Conservation (phyloP, 1,140 invertebrate species). For the Gonatopus flavifemur region DNA sequence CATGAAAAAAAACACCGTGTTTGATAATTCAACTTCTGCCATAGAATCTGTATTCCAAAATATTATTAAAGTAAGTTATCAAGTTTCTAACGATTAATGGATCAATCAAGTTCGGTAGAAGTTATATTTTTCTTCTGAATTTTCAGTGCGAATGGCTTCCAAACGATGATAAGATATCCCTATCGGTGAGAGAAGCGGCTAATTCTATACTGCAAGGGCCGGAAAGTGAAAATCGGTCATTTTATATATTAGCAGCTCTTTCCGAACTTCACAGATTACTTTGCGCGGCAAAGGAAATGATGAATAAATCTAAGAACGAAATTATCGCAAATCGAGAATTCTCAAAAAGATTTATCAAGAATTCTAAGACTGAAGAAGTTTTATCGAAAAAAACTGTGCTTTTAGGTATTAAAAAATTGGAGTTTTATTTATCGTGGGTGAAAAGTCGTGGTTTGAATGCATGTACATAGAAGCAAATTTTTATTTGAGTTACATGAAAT, state of each 20-base stretch:
- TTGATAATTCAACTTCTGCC: constrained; percentile 62
- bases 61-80: constrained; percentile 58
- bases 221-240: constrained; percentile 45
- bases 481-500: too few relatives aligned
- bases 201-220: constrained; percentile 57
- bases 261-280: constrained; percentile 65
- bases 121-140: constrained; percentile 19
- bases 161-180: constrained; percentile 45
- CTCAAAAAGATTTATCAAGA: constrained; percentile 60
- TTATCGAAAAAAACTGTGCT: constrained; percentile 62
- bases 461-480: not conserved
- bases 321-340: constrained; percentile 48
- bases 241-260: constrained; percentile 60
- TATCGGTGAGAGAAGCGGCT: constrained; percentile 48
- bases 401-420: constrained; percentile 66
- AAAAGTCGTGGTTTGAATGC: constrained; percentile 34
- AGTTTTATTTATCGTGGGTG: constrained; percentile 70
- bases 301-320: constrained; percentile 36
- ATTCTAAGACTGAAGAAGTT: constrained; percentile 48
- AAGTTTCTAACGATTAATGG: not conserved
- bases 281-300: constrained; percentile 48
- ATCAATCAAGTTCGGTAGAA: too few relatives aligned
- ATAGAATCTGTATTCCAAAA: constrained; percentile 64
- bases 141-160: constrained; percentile 50
- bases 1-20: constrained; percentile 64